Evolutionary conservation across 2,888 invertebrate species (phyloP).

Genomic region (Hipparchia semele): DNA sequence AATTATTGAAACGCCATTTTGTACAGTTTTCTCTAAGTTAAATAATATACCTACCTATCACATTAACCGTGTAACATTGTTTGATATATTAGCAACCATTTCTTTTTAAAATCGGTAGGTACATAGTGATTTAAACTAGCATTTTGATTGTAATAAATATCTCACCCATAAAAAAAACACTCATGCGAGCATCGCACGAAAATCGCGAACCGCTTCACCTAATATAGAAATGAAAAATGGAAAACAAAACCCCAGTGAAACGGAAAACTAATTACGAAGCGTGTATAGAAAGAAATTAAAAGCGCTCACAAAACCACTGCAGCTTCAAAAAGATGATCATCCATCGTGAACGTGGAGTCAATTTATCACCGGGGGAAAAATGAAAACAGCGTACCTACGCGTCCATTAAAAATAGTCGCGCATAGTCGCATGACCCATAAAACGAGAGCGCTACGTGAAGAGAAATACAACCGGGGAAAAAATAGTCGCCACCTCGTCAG

Average conservation of each 20-base stretch:
- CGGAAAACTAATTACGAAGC: conserved; percentile 43
- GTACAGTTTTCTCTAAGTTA: too few species aligned
- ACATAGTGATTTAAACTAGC: neutral
- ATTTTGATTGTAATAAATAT: neutral
- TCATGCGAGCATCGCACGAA: conserved; percentile 23
- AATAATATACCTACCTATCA: too few species aligned
- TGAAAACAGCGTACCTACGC: conserved; percentile 68
- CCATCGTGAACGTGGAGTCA: conserved; percentile 76
- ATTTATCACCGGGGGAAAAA: conserved; percentile 79
- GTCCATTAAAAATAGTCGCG: conserved; percentile 82
- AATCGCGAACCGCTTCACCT: conserved; percentile 27
- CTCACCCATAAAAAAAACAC: conserved; percentile 8
- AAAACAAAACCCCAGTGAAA: conserved; percentile 36
- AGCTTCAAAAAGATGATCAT: conserved; percentile 71
- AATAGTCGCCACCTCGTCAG: conserved; percentile 72
- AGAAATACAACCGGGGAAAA: conserved; percentile 76
- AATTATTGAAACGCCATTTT: too few species aligned
- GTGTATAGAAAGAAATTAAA: conserved; percentile 42
- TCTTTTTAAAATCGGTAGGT: too few species aligned
- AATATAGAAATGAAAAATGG: conserved; percentile 32
- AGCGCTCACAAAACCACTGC: conserved; percentile 42
- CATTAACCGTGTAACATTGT: too few species aligned
- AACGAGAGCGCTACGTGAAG: conserved; percentile 76
- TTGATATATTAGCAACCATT: too few species aligned
- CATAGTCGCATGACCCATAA: conserved; percentile 82